Conservation (phyloP, 2,797 vertebrate species). For the Lindbergichthys nudifrons region DNA sequence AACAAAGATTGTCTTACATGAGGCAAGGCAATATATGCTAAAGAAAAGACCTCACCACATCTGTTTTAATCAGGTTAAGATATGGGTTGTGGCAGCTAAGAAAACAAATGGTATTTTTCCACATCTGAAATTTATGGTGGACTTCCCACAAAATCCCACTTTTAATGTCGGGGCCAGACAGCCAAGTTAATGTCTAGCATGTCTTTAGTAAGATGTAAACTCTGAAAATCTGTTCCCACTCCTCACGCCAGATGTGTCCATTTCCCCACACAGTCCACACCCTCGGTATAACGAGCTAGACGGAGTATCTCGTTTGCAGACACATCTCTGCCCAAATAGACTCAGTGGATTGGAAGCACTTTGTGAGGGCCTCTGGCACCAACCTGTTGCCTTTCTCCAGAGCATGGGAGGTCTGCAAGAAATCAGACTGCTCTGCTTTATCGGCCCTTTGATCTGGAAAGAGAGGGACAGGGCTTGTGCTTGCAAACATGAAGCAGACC, state of each 20-base stretch:
- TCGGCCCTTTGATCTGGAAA: conserved; percentile 62
- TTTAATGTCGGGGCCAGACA: conserved; percentile 53
- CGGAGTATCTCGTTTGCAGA: conserved; percentile 77
- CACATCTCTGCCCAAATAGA: conserved; percentile 78
- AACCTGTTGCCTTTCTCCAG: conserved; percentile 71
- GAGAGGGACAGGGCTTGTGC: conserved; percentile 49
- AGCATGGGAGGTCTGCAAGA: conserved; percentile 71
- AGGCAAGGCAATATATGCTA: conserved; percentile 8
- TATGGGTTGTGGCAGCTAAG: conserved; percentile 39
- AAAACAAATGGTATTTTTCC: conserved; percentile 64
- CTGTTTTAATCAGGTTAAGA: conserved; percentile 49
- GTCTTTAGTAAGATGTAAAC: conserved; percentile 75
- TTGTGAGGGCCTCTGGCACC: conserved; percentile 70
- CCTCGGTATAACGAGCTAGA: conserved; percentile 76
- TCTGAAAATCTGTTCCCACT: conserved; percentile 68
- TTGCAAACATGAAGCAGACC: conserved; percentile 64
- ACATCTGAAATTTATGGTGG: conserved; percentile 52
- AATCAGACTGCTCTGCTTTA: conserved; percentile 61
- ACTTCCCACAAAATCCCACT: conserved; percentile 57
- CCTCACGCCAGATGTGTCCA: conserved; percentile 78
- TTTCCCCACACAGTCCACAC: conserved; percentile 75
- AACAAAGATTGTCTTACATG: not conserved
- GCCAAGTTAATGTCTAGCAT: conserved; percentile 69
- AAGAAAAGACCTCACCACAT: conserved; percentile 34
- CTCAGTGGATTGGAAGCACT: conserved; percentile 68